Base-by-base conservation (phyloP, 2,888 invertebrate genomes). In the Luperina nickerlii region DNA sequence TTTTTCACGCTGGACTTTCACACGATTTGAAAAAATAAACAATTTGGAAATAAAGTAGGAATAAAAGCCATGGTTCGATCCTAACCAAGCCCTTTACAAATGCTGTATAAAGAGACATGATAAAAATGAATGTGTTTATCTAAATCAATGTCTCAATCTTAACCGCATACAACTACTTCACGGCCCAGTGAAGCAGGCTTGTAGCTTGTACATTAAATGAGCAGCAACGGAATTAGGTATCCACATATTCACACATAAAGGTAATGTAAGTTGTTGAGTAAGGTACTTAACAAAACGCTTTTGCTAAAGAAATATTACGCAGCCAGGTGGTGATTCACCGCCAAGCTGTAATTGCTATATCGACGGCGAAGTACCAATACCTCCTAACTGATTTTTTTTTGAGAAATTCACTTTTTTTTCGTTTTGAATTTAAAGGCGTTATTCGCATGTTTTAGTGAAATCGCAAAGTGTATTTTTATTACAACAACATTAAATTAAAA, bases 61-160 rank as follows among this genome's bases (percentile, higher is more conserved):
- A 7, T 15, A 13, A 62, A 62, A 62, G 20, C 0, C 60, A 72
- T 57, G 45, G 13, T 74, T 42, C 32, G 9, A 71, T 68, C 70
- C 13, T 32, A 27, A n/a, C 65, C n/a, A 73, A 65, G 65, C 11
- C 65, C 20, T 83, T 72, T 68, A 60, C 54, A 72, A 81, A 74
- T 69, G 71, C 32, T 86, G 78, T 88, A 77, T 73, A 81, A 75
- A 75, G 70, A 71, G 67, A 74, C 80, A 82, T 82, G 79, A 79
- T 79, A 73, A 38, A 20, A 82, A 83, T 75, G 76, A 83, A 89
- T 83, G 15, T 13, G 13, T 48, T 86, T 76, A 82, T 90, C 86
- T 91, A 79, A 85, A 92, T 93, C 92, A 92, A 93, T 92, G 93
- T 93, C 93, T 93, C 88, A 91, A 94, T 94, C 92, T 90, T 90